These are phyloP conservation scores for Grantiella picta DNA, from an alignment of 2,113 vertebrate species.

Conservation along the genomic window DNA sequence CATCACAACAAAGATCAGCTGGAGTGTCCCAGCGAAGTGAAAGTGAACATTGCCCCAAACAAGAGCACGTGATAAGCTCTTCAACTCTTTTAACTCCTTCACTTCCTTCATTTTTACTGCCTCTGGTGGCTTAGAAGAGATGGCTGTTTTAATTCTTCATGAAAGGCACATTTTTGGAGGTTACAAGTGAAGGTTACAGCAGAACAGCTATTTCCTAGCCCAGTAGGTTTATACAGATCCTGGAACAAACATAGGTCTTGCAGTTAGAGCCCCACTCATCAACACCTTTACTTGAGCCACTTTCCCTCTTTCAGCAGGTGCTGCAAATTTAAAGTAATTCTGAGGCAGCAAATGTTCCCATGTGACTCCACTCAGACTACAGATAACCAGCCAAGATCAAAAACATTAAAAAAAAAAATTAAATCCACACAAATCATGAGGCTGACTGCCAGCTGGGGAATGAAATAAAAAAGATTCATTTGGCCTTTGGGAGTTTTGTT, in stretches of 20 bases:
- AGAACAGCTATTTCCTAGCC: not conserved
- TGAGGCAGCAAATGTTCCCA: not conserved
- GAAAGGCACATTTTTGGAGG: not conserved
- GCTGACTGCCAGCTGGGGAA: not conserved
- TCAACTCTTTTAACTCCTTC: constrained; percentile 10
- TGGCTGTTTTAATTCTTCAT: not conserved
- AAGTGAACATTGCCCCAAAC: not conserved
- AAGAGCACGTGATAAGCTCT: not conserved
- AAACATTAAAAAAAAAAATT: not conserved
- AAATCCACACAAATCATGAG: not conserved
- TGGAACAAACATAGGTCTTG: not conserved
- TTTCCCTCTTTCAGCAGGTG: not conserved
- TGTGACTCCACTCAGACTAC: not conserved
- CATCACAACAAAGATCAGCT: not conserved
- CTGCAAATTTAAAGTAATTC: not conserved
- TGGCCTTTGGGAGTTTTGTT: not conserved
- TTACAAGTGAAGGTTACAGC: not conserved
- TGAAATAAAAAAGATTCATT: not conserved
- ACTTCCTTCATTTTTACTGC: not conserved
- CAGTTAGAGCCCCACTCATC: not conserved
- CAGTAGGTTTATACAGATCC: not conserved
- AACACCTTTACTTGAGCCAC: not conserved
- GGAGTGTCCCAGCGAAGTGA: not conserved
- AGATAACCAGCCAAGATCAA: not conserved
- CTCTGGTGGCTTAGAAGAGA: not conserved